Percentiles rank a stretch among this genome's conserved stretches.
phyloP scores from a whole-genome alignment of 2,113 vertebrate species.

The Thinocorus orbignyianus region DNA sequence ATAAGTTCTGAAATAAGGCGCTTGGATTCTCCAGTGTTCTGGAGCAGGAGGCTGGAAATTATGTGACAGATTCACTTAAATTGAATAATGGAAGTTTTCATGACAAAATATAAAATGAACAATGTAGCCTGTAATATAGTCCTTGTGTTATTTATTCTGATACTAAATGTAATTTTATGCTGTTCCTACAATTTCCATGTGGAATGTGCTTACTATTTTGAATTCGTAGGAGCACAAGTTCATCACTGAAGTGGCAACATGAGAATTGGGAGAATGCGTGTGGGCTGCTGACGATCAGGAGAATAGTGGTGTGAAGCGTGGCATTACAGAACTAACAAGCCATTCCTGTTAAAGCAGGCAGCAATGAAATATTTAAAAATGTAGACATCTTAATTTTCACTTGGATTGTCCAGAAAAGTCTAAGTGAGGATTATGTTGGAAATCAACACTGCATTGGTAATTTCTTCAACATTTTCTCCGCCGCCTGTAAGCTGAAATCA shows the following conservation, averaged over 20 bases:
- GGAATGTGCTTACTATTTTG: conserved; percentile 53
- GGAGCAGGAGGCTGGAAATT: conserved; percentile 45
- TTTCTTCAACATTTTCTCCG: neutral
- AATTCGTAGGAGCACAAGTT: conserved; percentile 33
- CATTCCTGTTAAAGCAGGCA: neutral
- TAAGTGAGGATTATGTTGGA: neutral
- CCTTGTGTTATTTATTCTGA: conserved; percentile 58
- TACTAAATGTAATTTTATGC: conserved; percentile 54
- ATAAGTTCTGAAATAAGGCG: neutral
- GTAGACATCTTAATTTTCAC: neutral
- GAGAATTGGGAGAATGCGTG: neutral
- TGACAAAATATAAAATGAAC: conserved; percentile 35
- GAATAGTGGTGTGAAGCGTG: neutral
- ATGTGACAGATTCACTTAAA: conserved; percentile 51
- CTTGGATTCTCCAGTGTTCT: conserved; percentile 18
- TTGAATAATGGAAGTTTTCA: conserved; percentile 54
- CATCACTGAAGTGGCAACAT: neutral
- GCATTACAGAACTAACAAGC: neutral
- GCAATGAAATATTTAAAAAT: neutral
- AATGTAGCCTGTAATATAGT: conserved; percentile 17
- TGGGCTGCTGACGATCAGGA: neutral
- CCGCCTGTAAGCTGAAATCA: neutral
- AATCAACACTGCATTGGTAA: neutral
- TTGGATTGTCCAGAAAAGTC: neutral
- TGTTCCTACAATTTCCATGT: conserved; percentile 28